phyloP scores from a whole-genome alignment of 2,113 vertebrate species.

The Perca flavescens region DNA sequence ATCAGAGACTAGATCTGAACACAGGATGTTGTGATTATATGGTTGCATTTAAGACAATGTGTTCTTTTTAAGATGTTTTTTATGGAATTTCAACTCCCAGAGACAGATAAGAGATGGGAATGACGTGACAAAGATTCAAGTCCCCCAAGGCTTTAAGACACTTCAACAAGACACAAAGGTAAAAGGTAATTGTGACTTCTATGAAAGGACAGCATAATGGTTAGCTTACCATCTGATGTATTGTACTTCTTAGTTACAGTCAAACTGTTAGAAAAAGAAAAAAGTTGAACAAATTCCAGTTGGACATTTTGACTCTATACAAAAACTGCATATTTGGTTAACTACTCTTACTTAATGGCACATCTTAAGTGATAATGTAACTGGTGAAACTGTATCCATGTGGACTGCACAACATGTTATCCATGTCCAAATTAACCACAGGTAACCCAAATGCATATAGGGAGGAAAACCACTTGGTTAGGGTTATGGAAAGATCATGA shows the following conservation, averaged over 20 bases:
- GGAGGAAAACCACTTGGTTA: neutral
- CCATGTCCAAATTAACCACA: too few relatives aligned
- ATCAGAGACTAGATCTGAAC: slow-evolving; percentile 52
- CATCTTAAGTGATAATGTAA: too few relatives aligned
- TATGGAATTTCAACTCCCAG: slow-evolving; percentile 37
- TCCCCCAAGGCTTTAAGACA: neutral
- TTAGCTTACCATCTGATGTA: neutral
- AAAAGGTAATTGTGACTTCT: slow-evolving; percentile 2
- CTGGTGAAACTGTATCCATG: too few relatives aligned
- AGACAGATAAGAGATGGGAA: slow-evolving; percentile 46
- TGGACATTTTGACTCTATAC: neutral
- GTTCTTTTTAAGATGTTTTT: slow-evolving; percentile 35
- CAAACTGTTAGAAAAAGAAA: neutral
- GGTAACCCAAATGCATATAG: too few relatives aligned
- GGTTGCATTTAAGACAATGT: slow-evolving; percentile 31
- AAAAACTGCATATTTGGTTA: too few relatives aligned
- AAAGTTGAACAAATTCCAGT: neutral
- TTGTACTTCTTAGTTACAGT: neutral
- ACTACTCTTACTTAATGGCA: too few relatives aligned
- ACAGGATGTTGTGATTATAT: slow-evolving; percentile 62
- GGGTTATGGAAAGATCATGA: neutral
- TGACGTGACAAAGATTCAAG: slow-evolving; percentile 32
- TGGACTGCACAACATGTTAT: too few relatives aligned
- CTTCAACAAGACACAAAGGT: neutral
- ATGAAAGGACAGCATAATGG: neutral